A percentile compares a stretch with the other conserved stretches of the same genome.
These are phyloP conservation scores for Vollenhovia emeryi DNA, from an alignment of 1,140 invertebrate species.

Conservation along the genomic window DNA sequence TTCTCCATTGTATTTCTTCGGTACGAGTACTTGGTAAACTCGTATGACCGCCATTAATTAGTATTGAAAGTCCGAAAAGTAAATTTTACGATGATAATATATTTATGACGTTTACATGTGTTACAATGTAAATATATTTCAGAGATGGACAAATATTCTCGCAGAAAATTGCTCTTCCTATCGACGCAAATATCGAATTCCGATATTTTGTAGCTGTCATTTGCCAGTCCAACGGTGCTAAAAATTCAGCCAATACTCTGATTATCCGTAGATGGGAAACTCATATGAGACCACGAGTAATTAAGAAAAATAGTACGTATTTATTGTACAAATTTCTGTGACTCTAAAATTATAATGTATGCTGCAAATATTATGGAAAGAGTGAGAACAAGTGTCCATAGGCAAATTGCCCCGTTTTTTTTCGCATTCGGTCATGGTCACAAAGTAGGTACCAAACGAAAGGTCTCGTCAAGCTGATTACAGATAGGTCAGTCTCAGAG, in stretches of 20 bases:
- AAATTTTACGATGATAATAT: no score
- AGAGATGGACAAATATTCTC: constrained; percentile 80
- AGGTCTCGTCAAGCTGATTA: no score
- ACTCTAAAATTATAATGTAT: background rate
- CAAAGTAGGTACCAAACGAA: no score
- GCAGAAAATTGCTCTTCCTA: constrained; percentile 86
- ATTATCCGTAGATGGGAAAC: constrained; percentile 95
- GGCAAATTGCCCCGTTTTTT: no score
- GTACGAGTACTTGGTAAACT: no score
- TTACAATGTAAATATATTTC: constrained; percentile 56
- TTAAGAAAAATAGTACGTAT: constrained; percentile 85
- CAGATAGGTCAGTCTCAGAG: no score
- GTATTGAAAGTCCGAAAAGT: no score
- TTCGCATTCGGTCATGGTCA: no score
- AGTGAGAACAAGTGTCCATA: no score
- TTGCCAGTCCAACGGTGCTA: constrained; percentile 83
- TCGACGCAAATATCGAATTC: constrained; percentile 89
- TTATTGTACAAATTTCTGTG: background rate
- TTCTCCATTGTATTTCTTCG: background rate
- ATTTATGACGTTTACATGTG: no score
- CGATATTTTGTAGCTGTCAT: constrained; percentile 90
- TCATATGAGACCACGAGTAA: constrained; percentile 89
- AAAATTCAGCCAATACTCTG: constrained; percentile 86
- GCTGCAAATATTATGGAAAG: background rate
- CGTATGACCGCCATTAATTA: no score